Conservation (phyloP, 30 jellyfish, hydroid and myxozoan genomes). For the Clytia hemisphaerica region DNA sequence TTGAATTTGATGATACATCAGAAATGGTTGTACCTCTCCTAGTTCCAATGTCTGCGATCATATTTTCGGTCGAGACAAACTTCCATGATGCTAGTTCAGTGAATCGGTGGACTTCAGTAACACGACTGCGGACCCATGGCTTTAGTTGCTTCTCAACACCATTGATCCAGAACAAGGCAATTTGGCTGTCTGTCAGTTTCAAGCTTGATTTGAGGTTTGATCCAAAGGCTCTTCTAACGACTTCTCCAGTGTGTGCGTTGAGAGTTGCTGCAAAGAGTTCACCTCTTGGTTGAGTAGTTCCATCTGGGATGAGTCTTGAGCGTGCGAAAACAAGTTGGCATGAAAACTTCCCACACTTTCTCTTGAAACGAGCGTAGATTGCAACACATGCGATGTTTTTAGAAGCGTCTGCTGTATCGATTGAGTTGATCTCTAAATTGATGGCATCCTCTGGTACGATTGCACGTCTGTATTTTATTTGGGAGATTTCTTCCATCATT, state of each 20-base stretch:
- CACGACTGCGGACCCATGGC: slow-evolving; percentile 9
- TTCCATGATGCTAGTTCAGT: not conserved
- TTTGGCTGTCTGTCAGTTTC: slow-evolving; percentile 4
- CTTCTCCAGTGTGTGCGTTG: slow-evolving; percentile 8
- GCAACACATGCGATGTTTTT: no score
- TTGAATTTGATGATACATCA: not conserved
- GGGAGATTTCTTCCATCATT: no score
- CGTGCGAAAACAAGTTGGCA: slow-evolving; percentile 8
- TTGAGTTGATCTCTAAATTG: no score
- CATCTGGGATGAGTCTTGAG: not conserved
- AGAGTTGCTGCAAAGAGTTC: not conserved
- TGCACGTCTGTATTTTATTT: no score
- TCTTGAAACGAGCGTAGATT: no score
- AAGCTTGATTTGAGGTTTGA: not conserved
- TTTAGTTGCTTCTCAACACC: slow-evolving; percentile 6
- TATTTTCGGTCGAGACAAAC: not conserved
- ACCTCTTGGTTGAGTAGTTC: no score
- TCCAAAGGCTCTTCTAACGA: not conserved
- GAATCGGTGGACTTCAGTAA: not conserved
- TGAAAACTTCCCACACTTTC: slow-evolving; percentile 1
- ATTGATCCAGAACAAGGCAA: not conserved
- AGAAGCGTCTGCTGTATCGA: no score
- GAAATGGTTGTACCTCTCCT: slow-evolving; percentile 5
- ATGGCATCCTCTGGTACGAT: no score
- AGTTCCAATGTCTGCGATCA: slow-evolving; percentile 15